phyloP scores from a whole-genome alignment of 2,888 invertebrate species.

The Lithophane leautieri region DNA sequence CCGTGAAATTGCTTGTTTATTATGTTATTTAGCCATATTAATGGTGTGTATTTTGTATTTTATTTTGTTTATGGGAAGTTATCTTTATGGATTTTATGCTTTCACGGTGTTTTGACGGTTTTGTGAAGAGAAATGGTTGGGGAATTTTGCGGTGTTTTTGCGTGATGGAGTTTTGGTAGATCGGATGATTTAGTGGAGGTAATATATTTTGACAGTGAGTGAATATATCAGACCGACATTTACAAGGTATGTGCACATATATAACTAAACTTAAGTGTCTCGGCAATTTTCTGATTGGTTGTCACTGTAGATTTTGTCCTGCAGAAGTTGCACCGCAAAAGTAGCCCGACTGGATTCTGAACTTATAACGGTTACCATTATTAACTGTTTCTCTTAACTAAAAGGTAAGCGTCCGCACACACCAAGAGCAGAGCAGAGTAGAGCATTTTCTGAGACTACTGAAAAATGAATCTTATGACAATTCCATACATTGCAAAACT shows the following conservation, averaged over 20 bases:
- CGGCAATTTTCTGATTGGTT: not conserved
- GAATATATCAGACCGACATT: not conserved
- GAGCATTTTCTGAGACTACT: too few species aligned
- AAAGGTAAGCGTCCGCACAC: not conserved
- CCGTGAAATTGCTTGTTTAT: conserved; percentile 57
- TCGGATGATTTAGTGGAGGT: conserved; percentile 4
- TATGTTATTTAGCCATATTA: conserved; percentile 55
- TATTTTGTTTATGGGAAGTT: conserved; percentile 54
- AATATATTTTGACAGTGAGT: conserved; percentile 13
- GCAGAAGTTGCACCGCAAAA: not conserved
- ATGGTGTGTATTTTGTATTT: conserved; percentile 46
- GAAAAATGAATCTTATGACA: too few species aligned
- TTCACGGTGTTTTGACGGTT: conserved; percentile 33
- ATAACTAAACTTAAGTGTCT: not conserved
- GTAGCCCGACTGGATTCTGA: not conserved
- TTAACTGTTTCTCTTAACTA: not conserved
- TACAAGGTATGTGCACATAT: too few species aligned
- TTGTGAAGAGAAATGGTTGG: conserved; percentile 33
- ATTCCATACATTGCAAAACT: too few species aligned
- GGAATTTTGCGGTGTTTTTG: conserved; percentile 14
- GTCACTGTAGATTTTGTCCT: not conserved
- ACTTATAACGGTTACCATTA: not conserved
- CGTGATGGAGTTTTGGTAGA: conserved; percentile 11
- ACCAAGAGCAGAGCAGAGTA: too few species aligned
- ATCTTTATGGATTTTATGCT: conserved; percentile 37